Conservation (phyloP, 2,888 invertebrate genomes). For the Acronicta psi region DNA sequence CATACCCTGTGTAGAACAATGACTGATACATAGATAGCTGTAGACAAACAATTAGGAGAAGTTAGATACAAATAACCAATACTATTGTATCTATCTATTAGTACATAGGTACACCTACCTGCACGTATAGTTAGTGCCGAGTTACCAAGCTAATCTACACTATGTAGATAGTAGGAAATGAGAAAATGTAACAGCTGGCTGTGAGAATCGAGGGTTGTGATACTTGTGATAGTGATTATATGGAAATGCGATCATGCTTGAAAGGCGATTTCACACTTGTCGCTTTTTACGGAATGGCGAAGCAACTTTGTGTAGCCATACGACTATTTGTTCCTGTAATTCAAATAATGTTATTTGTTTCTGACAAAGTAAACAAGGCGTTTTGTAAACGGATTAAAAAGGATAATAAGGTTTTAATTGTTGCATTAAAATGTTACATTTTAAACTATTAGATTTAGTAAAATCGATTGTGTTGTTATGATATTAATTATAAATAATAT, state of each 20-base stretch:
- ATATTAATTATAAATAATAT: neutral
- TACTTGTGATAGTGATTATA: conserved; percentile 70
- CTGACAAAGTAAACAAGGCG: neutral
- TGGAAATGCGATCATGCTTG: conserved; percentile 71
- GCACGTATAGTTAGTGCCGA: conserved; percentile 27
- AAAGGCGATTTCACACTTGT: conserved; percentile 67
- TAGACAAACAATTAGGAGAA: conserved; percentile 1
- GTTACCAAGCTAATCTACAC: conserved; percentile 45
- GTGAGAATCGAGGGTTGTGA: conserved; percentile 62
- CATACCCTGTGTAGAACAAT: conserved; percentile 31
- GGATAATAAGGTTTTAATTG: conserved; percentile 1
- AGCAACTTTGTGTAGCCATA: conserved; percentile 45
- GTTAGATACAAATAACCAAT: neutral
- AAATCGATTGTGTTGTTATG: neutral
- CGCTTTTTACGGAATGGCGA: conserved; percentile 61
- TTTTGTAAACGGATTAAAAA: conserved; percentile 3
- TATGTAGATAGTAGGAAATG: conserved; percentile 64
- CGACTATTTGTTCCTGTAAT: conserved; percentile 29
- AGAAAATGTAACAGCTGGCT: conserved; percentile 67
- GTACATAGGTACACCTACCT: neutral
- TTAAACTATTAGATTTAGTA: neutral
- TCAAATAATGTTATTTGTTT: conserved; percentile 18
- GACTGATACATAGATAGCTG: conserved; percentile 7
- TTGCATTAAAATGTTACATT: neutral
- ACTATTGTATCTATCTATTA: neutral